Conservation (phyloP, 2,888 invertebrate species). For the Luperina testacea region DNA sequence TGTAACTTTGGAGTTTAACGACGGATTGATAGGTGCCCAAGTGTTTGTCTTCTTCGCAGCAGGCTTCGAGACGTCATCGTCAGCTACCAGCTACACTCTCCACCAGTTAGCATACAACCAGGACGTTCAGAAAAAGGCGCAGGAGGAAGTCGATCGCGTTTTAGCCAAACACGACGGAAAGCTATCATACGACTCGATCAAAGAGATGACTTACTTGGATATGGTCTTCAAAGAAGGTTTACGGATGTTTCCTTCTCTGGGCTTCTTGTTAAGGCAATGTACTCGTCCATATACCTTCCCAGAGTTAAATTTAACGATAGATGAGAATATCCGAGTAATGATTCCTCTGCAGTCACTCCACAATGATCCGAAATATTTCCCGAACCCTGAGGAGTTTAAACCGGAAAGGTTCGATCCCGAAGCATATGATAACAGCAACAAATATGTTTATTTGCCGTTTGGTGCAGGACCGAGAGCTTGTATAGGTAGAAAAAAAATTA, state of each 20-base stretch:
- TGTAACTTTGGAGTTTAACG: slow-evolving; percentile 67
- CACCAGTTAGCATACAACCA: slow-evolving; percentile 79
- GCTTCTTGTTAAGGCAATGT: slow-evolving; percentile 67
- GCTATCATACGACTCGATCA: slow-evolving; percentile 71
- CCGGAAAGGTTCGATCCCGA: slow-evolving; percentile 67
- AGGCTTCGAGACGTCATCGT: slow-evolving; percentile 82
- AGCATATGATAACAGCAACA: slow-evolving; percentile 48
- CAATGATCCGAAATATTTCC: slow-evolving; percentile 57
- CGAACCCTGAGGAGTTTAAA: slow-evolving; percentile 61
- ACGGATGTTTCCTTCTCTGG: slow-evolving; percentile 70
- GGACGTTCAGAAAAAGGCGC: slow-evolving; percentile 74
- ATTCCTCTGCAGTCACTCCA: slow-evolving; percentile 59
- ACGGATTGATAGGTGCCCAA: slow-evolving; percentile 69
- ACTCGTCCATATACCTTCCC: slow-evolving; percentile 59
- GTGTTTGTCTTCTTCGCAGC: slow-evolving; percentile 77
- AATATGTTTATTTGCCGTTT: slow-evolving; percentile 64
- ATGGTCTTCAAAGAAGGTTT: slow-evolving; percentile 71
- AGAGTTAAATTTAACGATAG: slow-evolving; percentile 56
- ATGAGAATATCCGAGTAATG: slow-evolving; percentile 33
- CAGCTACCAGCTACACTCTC: slow-evolving; percentile 75
- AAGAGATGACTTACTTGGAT: slow-evolving; percentile 72
- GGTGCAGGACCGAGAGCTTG: slow-evolving; percentile 66
- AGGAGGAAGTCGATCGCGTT: slow-evolving; percentile 74
- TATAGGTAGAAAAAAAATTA: slow-evolving; percentile 50
- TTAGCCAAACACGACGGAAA: slow-evolving; percentile 68